Percentiles rank a stretch among this genome's conserved stretches.
phyloP scores from a whole-genome alignment of 2,888 invertebrate species.

The Ornithoptera priamus region DNA sequence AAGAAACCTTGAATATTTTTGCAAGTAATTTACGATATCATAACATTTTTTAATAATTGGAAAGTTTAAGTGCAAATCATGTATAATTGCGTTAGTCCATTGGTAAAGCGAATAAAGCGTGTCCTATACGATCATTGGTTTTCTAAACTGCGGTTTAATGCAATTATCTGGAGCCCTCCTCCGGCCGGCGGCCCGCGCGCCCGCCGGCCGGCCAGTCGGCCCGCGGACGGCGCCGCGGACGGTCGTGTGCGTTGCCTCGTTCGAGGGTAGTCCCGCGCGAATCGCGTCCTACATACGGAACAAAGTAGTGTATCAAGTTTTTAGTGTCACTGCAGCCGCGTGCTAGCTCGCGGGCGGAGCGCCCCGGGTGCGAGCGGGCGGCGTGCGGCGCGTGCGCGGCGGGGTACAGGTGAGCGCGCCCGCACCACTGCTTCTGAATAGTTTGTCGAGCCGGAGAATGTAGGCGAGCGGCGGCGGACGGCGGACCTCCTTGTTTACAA shows the following conservation, averaged over 20 bases:
- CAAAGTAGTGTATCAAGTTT: slow-evolving; percentile 37
- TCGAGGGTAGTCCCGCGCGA: slow-evolving; percentile 34
- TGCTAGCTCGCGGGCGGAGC: too few species aligned
- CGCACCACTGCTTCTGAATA: too few species aligned
- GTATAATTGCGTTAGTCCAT: slow-evolving; percentile 40
- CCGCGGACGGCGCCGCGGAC: slow-evolving; percentile 47
- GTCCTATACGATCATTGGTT: slow-evolving; percentile 69
- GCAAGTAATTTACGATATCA: too few species aligned
- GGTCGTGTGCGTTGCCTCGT: slow-evolving; percentile 42
- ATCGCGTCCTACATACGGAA: slow-evolving; percentile 34
- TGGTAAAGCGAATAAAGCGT: slow-evolving; percentile 56
- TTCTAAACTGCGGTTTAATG: slow-evolving; percentile 63
- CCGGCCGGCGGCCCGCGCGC: slow-evolving; percentile 29
- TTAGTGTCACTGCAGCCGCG: slow-evolving; percentile 37
- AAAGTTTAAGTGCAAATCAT: slow-evolving; percentile 33
- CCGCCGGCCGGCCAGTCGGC: slow-evolving; percentile 45
- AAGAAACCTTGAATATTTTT: too few species aligned
- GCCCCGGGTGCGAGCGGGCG: too few species aligned
- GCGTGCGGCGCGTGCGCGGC: too few species aligned
- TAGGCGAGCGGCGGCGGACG: slow-evolving; percentile 13
- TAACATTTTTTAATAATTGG: slow-evolving; percentile 11
- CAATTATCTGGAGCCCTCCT: slow-evolving; percentile 47
- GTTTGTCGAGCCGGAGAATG: too few species aligned
- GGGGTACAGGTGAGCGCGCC: too few species aligned
- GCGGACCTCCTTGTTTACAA: slow-evolving; percentile 24